Evolutionary conservation across 2,113 vertebrate genomes (phyloP), one percentile per base, ranked within the genome.

Genomic region (Coregonus clupeaformis): DNA sequence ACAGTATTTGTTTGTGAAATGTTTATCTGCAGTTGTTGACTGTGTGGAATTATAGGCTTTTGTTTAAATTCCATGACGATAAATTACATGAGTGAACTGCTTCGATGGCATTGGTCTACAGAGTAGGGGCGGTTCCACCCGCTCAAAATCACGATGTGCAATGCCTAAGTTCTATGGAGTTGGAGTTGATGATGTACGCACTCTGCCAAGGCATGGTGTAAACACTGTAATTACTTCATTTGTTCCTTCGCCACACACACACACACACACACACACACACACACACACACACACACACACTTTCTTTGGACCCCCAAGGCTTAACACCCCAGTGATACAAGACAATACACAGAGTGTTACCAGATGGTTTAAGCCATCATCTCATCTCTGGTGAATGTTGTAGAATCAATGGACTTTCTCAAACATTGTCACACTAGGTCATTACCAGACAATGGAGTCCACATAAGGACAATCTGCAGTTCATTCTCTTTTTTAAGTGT

Each of bases 181-280:
- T 29, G 22, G 25, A 42, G 62, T 13, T 85, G 76, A 79, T 20
- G 24, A 57, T 73, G 66, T 75, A 27, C 74, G 77, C 49, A 24
- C 69, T 22, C 63, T 75, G 83, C 80, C 85, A 84, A 77, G 82
- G 81, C 30, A 18, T 42, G 36, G 36, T 55, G 74, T 73, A 73
- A 80, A 47, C 68, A n/a, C 72, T 77, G 47, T 71, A 76, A 75
- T 84, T 82, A 86, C 75, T 79, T 86, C 30, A 84, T 87, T 82
- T 66, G 77, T 78, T 82, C 79, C 77, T 80, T 76, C 62, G 66
- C 68, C 30, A 70, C 66, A 76, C 30, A 45, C 65, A 30, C 29
- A n/a, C 62, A 70, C 66, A 76, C 30, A 45, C 65, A 30, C 29
- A n/a, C 24, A 66, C 27, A 63, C 49, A 25, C 75, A 55, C 55